Base-by-base conservation (phyloP, 2,888 invertebrate genomes). In the Dichetophora obliterata region DNA sequence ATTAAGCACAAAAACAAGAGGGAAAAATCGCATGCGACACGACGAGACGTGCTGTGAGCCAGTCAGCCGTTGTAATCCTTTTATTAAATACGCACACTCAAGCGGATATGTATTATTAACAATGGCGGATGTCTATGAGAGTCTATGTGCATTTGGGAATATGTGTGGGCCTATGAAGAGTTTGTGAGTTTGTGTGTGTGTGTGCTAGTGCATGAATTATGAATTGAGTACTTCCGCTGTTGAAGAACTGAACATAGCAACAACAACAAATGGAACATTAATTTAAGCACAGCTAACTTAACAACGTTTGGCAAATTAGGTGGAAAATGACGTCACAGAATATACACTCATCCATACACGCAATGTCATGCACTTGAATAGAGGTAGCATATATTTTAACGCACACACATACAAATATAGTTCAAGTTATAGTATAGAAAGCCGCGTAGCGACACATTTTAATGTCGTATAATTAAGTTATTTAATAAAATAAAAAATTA, bases 391-490 rank as follows among this genome's bases (percentile, higher is more conserved):
- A 37, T 43, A 1, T 31, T 31, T 31, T 43, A 63, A 48, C 48
- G 22, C 48, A 68, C 66, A 43, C 31, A n/a, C 5, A 2, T 37
- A 8, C 22, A 24, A 19, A 16, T 5, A 48, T 27, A 34, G n/a
- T 8, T n/a, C n/a, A 9, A 37, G n/a, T n/a, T n/a, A n/a, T n/a
- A 14, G 34, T 43, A 61, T 8, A 14, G 22, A n/a, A 22, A 24
- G 48, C 72, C 50, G 74, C 69, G 37, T 22, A 54, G 48, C 73
- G 71, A 78, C 76, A 52, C 69, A 79, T 72, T 78, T 79, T 80
- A 78, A 80, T 80, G 77, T 63, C 78, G 77, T 78, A 77, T 80
- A 80, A 80, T 80, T 79, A 80, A 80, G 79, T 80, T 78, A 80
- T 80, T 80, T 79, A 80, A 79, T 79, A 78, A 80, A 80, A 79